Evolutionary conservation across 2,888 invertebrate species (phyloP).

Genomic region (Zaprionus lineosus): DNA sequence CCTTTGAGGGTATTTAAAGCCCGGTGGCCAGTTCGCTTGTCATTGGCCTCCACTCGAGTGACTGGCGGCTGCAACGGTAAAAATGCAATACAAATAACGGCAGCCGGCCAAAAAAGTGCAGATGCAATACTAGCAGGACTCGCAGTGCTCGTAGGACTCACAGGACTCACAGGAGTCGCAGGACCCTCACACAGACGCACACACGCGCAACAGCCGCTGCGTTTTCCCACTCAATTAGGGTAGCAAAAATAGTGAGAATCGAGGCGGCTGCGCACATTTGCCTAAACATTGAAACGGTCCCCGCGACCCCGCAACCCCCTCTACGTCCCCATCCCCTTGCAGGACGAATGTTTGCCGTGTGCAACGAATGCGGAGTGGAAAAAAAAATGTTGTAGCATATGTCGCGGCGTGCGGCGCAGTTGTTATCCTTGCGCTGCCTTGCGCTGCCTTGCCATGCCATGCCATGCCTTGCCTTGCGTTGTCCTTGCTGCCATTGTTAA

Average conservation of each 20-base stretch:
- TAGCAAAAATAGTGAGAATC: slow-evolving; percentile 64
- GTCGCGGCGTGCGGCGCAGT: slow-evolving; percentile 74
- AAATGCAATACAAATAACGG: slow-evolving; percentile 72
- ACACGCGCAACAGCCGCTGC: background rate
- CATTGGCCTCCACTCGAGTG: slow-evolving; percentile 31
- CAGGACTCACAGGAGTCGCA: slow-evolving; percentile 12
- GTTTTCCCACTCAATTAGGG: slow-evolving; percentile 69
- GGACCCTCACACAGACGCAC: slow-evolving; percentile 33
- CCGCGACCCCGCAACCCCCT: background rate
- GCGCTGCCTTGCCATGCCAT: slow-evolving; percentile 74
- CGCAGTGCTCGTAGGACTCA: slow-evolving; percentile 29
- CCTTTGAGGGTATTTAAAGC: slow-evolving; percentile 35
- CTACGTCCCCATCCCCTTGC: background rate
- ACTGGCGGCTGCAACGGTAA: slow-evolving; percentile 61
- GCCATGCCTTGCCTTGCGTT: slow-evolving; percentile 62
- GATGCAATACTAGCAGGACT: slow-evolving; percentile 58
- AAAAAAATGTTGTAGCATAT: slow-evolving; percentile 61
- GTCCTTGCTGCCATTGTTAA: slow-evolving; percentile 64
- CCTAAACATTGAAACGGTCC: slow-evolving; percentile 58
- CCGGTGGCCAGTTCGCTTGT: slow-evolving; percentile 36
- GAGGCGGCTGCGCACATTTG: slow-evolving; percentile 69
- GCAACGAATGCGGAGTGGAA: too few species aligned
- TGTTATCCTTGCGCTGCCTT: slow-evolving; percentile 63
- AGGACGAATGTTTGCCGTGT: too few species aligned
- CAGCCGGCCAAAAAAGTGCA: slow-evolving; percentile 68